Evolutionary conservation across 2,888 invertebrate species (phyloP).

Genomic region (Meliscaeva auricollis): DNA sequence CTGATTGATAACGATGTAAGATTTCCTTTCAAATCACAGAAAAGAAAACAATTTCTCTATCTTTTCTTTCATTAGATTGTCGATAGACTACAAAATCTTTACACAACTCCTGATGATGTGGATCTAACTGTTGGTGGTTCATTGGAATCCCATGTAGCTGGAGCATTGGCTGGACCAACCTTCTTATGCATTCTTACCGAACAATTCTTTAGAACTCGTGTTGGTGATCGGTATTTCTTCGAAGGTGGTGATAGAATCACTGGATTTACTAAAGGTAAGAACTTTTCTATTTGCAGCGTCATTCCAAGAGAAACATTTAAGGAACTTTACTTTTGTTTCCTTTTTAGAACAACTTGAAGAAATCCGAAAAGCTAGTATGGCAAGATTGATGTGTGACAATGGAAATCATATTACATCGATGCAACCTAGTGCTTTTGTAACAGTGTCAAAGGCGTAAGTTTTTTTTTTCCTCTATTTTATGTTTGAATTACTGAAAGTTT

Average conservation of each 20-base stretch:
- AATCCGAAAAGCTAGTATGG: conserved; percentile 91
- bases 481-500: background rate
- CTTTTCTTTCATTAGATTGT: too few species aligned
- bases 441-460: conserved; percentile 86
- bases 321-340: background rate
- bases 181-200: conserved; percentile 94
- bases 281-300: background rate
- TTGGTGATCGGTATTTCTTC: conserved; percentile 94
- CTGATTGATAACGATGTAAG: conserved; percentile 86
- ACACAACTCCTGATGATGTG: conserved; percentile 91
- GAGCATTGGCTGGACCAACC: conserved; percentile 93
- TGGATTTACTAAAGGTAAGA: conserved; percentile 87
- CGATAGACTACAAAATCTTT: conserved; percentile 87
- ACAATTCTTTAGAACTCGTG: conserved; percentile 94
- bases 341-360: conserved; percentile 88
- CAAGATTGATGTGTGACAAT: conserved; percentile 92
- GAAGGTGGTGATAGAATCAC: conserved; percentile 88
- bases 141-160: conserved; percentile 90
- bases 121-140: conserved; percentile 94
- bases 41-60: too few species aligned
- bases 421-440: conserved; percentile 88
- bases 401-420: conserved; percentile 88
- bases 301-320: background rate
- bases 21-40: too few species aligned
- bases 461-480: background rate